Percentiles rank a stretch among this genome's conserved stretches.
These are phyloP conservation scores for Thecocarcelia acutangulata DNA, from an alignment of 2,888 invertebrate species.

Conservation along the genomic window DNA sequence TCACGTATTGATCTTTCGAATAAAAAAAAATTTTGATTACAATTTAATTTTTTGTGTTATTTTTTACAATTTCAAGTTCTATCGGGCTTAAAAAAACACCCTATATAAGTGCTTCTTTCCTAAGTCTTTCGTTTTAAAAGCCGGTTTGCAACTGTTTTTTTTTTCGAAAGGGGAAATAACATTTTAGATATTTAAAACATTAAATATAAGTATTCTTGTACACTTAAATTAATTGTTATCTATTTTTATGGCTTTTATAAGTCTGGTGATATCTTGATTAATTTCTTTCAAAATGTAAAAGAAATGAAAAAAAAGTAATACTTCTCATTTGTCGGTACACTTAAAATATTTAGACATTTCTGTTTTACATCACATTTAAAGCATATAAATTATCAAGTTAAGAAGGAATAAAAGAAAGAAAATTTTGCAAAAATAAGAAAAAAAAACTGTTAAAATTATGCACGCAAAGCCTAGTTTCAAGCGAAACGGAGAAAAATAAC, in stretches of 20 bases:
- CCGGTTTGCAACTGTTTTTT: slow-evolving; percentile 14
- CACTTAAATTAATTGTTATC: slow-evolving; percentile 52
- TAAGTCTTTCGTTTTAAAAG: slow-evolving; percentile 15
- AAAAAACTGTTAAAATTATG: slow-evolving; percentile 60
- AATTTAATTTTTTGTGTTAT: too few species aligned
- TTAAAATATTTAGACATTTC: slow-evolving; percentile 63
- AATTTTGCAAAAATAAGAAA: background rate
- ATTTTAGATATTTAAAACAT: background rate
- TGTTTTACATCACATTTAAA: slow-evolving; percentile 63
- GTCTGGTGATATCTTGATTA: slow-evolving; percentile 61
- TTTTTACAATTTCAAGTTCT: too few species aligned
- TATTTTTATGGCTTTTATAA: slow-evolving; percentile 57
- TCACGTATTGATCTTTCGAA: too few species aligned
- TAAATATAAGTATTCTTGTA: slow-evolving; percentile 5
- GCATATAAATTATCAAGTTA: slow-evolving; percentile 63
- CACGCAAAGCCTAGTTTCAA: slow-evolving; percentile 63
- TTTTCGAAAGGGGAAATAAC: background rate
- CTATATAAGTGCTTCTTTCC: slow-evolving; percentile 5
- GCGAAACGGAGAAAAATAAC: slow-evolving; percentile 25
- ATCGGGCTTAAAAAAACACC: too few species aligned
- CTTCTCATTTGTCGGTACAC: slow-evolving; percentile 61
- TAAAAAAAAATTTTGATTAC: too few species aligned
- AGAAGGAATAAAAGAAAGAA: slow-evolving; percentile 35
- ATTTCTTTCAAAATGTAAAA: slow-evolving; percentile 45
- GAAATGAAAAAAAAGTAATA: slow-evolving; percentile 23